These are phyloP conservation scores for Pyrrhia umbra DNA, from an alignment of 2,888 invertebrate species.

Conservation along the genomic window DNA sequence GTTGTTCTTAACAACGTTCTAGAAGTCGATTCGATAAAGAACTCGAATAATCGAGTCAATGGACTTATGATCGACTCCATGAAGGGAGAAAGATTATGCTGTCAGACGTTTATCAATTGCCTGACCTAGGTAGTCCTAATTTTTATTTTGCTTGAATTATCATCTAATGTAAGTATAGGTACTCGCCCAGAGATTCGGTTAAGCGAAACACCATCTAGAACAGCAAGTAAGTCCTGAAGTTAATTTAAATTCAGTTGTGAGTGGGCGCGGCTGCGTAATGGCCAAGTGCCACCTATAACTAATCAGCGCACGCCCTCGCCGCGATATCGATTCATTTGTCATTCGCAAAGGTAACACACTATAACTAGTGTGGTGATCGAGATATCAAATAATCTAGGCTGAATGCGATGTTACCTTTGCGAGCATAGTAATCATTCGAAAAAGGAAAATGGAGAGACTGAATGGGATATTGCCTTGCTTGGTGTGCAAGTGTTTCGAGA, in stretches of 20 bases:
- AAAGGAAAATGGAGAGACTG: conserved; percentile 9
- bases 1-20: no score
- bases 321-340: conserved; percentile 80
- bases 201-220: conserved; percentile 50
- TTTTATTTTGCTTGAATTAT: no score
- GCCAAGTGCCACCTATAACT: conserved; percentile 82
- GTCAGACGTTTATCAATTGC: not conserved
- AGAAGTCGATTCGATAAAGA: no score
- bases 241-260: conserved; percentile 81
- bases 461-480: conserved; percentile 9
- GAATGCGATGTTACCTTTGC: conserved; percentile 31
- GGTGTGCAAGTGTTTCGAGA: conserved; percentile 3
- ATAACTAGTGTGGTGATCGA: conserved; percentile 53
- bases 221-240: conserved; percentile 65
- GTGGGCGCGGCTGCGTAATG: conserved; percentile 80
- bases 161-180: no score
- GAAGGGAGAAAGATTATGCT: not conserved
- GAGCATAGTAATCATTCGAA: conserved; percentile 22
- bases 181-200: not conserved
- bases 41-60: not conserved
- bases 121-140: not conserved
- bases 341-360: conserved; percentile 58
- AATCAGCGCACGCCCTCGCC: conserved; percentile 77
- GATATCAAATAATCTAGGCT: conserved; percentile 47
- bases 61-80: no score